Conservation (phyloP, 2,797 vertebrate species). For the Eutrigla gurnardus region DNA sequence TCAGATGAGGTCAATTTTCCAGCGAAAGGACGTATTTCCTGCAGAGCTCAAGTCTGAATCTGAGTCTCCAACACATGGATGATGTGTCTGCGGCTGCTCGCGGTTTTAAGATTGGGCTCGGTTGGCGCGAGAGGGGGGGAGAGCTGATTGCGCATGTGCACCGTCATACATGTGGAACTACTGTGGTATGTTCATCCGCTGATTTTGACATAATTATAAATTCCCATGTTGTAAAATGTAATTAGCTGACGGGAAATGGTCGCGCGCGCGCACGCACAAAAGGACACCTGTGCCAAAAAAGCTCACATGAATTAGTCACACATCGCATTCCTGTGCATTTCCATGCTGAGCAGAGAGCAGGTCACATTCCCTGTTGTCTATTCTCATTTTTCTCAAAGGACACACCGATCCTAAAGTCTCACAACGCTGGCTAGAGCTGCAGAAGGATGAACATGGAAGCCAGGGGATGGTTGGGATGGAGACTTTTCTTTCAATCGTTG, state of each 20-base stretch:
- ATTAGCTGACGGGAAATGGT: constrained; percentile 19
- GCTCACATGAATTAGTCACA: constrained; percentile 37
- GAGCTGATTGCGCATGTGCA: constrained; percentile 60
- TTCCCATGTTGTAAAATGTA: constrained; percentile 8
- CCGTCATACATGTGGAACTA: constrained; percentile 13
- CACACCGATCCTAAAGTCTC: constrained; percentile 20
- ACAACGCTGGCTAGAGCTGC: constrained; percentile 20
- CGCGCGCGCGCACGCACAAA: neutral
- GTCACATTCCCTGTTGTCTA: constrained; percentile 24
- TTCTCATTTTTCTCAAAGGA: constrained; percentile 41
- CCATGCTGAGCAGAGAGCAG: constrained; percentile 37
- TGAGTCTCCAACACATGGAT: constrained; percentile 33
- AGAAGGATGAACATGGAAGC: constrained; percentile 27
- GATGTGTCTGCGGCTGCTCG: constrained; percentile 51
- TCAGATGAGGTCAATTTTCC: neutral
- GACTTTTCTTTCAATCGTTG: constrained; percentile 39
- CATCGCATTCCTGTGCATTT: constrained; percentile 30
- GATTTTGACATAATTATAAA: constrained; percentile 10
- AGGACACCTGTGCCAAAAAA: constrained; percentile 30
- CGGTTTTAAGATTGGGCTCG: constrained; percentile 59
- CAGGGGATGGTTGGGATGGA: constrained; percentile 31
- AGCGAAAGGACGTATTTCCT: constrained; percentile 1
- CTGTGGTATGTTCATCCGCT: constrained; percentile 19
- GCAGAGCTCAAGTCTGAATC: constrained; percentile 21
- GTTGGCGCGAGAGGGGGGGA: constrained; percentile 52